phyloP scores from a whole-genome alignment of 2,888 invertebrate species.

The Eumerus sabulonum region DNA sequence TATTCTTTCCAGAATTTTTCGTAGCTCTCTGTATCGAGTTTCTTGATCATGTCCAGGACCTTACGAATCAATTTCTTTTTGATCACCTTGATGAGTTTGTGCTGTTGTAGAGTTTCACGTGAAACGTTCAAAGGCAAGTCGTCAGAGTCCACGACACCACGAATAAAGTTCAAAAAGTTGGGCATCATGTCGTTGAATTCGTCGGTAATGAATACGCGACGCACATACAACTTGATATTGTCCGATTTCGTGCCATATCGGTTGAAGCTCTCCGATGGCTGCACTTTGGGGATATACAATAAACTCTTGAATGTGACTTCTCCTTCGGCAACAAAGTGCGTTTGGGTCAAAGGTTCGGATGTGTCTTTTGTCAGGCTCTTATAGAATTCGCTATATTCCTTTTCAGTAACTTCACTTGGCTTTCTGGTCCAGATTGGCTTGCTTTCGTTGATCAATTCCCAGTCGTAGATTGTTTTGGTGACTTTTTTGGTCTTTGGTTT shows the following conservation, averaged over 20 bases:
- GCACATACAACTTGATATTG: constrained; percentile 97
- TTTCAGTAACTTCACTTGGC: constrained; percentile 88
- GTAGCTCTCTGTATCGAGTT: constrained; percentile 93
- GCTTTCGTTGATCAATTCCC: constrained; percentile 96
- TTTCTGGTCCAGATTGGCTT: constrained; percentile 99
- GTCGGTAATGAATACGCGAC: constrained; percentile 99
- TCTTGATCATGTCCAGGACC: constrained; percentile 98
- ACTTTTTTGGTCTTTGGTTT: constrained; percentile 92
- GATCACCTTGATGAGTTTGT: constrained; percentile 98
- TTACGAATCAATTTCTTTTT: constrained; percentile 99
- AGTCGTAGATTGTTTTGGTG: constrained; percentile 98
- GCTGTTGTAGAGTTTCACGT: constrained; percentile 98
- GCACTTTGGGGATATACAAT: constrained; percentile 93
- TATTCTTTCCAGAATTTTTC: constrained; percentile 99
- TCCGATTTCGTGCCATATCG: constrained; percentile 96
- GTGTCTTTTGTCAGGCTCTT: constrained; percentile 95
- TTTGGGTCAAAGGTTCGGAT: constrained; percentile 88
- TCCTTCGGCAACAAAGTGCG: constrained; percentile 98
- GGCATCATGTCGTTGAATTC: constrained; percentile 99
- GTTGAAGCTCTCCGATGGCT: constrained; percentile 96
- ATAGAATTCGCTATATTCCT: constrained; percentile 97
- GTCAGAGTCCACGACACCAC: constrained; percentile 98
- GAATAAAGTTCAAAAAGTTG: constrained; percentile 95
- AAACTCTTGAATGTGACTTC: constrained; percentile 99
- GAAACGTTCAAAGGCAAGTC: constrained; percentile 99